phyloP scores from a whole-genome alignment of 2,888 invertebrate genomes.

The Onchidella celtica region DNA sequence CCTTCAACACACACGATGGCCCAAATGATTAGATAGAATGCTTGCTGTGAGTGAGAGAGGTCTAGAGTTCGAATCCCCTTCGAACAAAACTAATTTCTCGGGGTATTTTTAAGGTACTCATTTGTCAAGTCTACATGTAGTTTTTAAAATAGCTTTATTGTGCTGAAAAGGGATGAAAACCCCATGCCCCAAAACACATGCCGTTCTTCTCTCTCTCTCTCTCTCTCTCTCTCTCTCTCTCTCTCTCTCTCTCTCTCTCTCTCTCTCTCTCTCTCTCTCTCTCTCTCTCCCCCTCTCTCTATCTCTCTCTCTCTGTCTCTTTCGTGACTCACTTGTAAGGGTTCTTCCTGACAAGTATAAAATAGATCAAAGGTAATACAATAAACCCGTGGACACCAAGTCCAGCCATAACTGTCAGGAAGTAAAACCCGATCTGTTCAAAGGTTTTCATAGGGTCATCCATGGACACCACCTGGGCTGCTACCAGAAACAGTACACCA shows the following conservation, averaged over 20 bases:
- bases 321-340: slow-evolving; percentile 59
- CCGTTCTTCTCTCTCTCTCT: neutral
- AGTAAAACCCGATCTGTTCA: slow-evolving; percentile 92
- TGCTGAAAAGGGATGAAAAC: neutral
- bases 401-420: slow-evolving; percentile 90
- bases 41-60: too few relatives aligned
- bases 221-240: neutral
- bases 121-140: too few relatives aligned
- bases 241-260: neutral
- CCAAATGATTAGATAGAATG: too few relatives aligned
- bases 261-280: slow-evolving; percentile 1
- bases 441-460: slow-evolving; percentile 90
- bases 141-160: neutral
- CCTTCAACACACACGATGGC: too few relatives aligned
- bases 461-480: slow-evolving; percentile 94
- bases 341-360: slow-evolving; percentile 79
- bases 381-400: slow-evolving; percentile 95
- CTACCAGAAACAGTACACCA: slow-evolving; percentile 82
- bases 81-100: too few relatives aligned
- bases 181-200: neutral
- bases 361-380: slow-evolving; percentile 92
- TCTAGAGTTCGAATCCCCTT: too few relatives aligned
- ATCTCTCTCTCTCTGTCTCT: too few relatives aligned
- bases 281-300: neutral
- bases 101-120: too few relatives aligned